Conservation (phyloP, 1,140 invertebrate genomes). For the Euwallacea fornicatus region DNA sequence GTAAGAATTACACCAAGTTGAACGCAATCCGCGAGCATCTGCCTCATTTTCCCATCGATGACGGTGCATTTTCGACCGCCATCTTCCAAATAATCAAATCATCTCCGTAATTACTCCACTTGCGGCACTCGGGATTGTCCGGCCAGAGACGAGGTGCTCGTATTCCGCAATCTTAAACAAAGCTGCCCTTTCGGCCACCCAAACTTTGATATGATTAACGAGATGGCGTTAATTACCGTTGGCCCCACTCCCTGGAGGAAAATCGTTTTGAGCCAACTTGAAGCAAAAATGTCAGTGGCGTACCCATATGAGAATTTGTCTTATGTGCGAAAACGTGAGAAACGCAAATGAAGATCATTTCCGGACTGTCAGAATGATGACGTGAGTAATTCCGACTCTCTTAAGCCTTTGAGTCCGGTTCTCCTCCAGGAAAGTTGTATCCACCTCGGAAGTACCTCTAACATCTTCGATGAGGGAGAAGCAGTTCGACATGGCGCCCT, state of each 20-base stretch:
- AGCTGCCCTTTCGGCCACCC: constrained; percentile 36
- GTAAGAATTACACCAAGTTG: too few relatives aligned
- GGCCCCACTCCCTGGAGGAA: constrained; percentile 40
- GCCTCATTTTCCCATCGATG: neutral
- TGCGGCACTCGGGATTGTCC: constrained; percentile 36
- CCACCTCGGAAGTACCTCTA: too few relatives aligned
- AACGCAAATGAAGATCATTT: too few relatives aligned
- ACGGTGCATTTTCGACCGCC: constrained; percentile 16
- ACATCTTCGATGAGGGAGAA: too few relatives aligned
- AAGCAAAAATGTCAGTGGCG: neutral
- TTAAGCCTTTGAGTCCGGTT: too few relatives aligned
- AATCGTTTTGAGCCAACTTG: neutral
- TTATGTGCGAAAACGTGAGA: neutral
- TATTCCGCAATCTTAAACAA: constrained; percentile 45
- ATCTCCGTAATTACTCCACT: constrained; percentile 38
- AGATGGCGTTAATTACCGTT: constrained; percentile 46
- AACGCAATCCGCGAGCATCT: too few relatives aligned
- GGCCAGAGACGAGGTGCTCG: neutral
- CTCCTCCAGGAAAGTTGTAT: too few relatives aligned
- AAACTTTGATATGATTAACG: constrained; percentile 48
- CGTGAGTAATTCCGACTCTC: too few relatives aligned
- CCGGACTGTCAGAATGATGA: too few relatives aligned
- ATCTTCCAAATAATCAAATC: constrained; percentile 39
- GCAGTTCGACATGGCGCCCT: too few relatives aligned
- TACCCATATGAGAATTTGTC: neutral